These are phyloP conservation scores for Chalcosyrphus nemorum DNA, from an alignment of 2,888 invertebrate genomes.

Conservation along the genomic window DNA sequence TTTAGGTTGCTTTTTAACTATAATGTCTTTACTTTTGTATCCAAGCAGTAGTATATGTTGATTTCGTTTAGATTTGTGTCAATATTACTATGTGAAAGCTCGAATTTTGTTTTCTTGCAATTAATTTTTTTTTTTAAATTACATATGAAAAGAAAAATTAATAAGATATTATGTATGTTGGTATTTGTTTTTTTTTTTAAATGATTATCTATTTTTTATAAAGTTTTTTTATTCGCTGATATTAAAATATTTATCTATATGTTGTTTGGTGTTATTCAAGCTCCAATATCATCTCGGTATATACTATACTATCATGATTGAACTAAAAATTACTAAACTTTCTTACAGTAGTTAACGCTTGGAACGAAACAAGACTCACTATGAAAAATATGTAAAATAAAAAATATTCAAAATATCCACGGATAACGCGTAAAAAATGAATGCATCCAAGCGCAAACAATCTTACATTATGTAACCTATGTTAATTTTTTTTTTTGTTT, in stretches of 20 bases:
- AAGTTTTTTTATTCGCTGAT: conserved; percentile 57
- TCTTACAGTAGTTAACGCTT: conserved; percentile 13
- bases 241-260: conserved; percentile 61
- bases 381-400: neutral
- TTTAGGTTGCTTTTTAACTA: conserved; percentile 21
- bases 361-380: conserved; percentile 30
- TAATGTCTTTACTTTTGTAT: conserved; percentile 45
- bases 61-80: conserved; percentile 62
- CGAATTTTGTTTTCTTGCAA: conserved; percentile 63
- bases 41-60: conserved; percentile 62
- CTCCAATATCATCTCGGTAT: conserved; percentile 63
- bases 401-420: neutral
- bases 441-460: conserved; percentile 27
- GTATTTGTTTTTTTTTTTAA: conserved; percentile 57
- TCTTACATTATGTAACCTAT: conserved; percentile 36
- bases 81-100: conserved; percentile 72
- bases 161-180: conserved; percentile 43
- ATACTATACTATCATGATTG: conserved; percentile 71
- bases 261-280: conserved; percentile 73
- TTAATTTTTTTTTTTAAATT: too few species aligned
- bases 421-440: neutral
- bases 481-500: neutral
- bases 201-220: conserved; percentile 71
- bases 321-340: conserved; percentile 21
- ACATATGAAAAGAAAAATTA: conserved; percentile 62